Evolutionary conservation across 2,797 vertebrate species (phyloP).

Genomic region (Toxotes lorentzi): DNA sequence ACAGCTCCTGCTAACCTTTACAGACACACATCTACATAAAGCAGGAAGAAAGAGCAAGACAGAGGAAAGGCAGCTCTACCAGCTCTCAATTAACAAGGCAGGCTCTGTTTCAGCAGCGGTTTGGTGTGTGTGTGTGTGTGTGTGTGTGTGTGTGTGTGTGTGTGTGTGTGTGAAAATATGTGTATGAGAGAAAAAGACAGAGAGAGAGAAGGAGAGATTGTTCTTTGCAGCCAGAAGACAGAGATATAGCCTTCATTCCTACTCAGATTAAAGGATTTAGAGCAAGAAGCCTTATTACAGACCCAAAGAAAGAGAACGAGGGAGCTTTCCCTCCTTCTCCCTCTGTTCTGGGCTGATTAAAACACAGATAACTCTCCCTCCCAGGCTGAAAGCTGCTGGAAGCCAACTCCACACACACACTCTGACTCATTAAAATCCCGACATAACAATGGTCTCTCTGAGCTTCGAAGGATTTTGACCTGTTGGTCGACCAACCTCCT

Average conservation of each 20-base stretch:
- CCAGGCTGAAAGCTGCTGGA: constrained; percentile 49
- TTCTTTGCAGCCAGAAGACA: constrained; percentile 69
- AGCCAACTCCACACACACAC: constrained; percentile 27
- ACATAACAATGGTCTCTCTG: constrained; percentile 43
- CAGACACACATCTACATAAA: constrained; percentile 7
- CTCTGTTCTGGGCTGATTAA: constrained; percentile 71
- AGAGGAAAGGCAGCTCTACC: constrained; percentile 28
- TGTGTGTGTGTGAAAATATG: constrained; percentile 1
- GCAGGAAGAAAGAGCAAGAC: constrained; percentile 22
- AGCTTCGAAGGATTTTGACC: constrained; percentile 46
- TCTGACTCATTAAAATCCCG: constrained; percentile 47
- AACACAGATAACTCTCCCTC: constrained; percentile 68
- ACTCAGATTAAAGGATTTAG: constrained; percentile 80
- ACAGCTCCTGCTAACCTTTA: constrained; percentile 46
- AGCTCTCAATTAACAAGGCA: constrained; percentile 64
- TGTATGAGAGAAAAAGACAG: not conserved
- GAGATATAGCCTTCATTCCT: constrained; percentile 73
- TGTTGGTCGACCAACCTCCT: constrained; percentile 20
- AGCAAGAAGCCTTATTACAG: constrained; percentile 71
- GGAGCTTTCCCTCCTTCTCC: constrained; percentile 35
- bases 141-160: not conserved
- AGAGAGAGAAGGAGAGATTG: constrained; percentile 51
- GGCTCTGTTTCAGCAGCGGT: constrained; percentile 47
- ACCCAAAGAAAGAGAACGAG: constrained; percentile 46
- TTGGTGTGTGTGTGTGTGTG: constrained; percentile 15